Evolutionary conservation across 2,113 vertebrate species (phyloP), one percentile per base, ranked within the genome.

Genomic region (Channa argus): DNA sequence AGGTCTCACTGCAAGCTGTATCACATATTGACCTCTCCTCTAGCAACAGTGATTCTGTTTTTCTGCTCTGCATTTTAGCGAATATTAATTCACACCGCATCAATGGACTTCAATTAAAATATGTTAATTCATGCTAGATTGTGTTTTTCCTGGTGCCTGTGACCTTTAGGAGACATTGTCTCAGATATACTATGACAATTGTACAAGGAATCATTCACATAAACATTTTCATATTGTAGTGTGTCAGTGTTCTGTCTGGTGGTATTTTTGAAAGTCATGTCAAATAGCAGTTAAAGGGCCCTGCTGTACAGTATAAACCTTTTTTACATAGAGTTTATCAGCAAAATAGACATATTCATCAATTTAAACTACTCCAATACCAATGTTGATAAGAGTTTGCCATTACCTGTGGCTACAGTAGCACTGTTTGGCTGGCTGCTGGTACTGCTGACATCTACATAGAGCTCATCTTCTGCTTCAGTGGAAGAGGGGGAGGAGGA

Each of bases 391-490:
- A 2, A 12, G 53, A 59, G 52, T 64, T 59, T 77, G 37, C 60
- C 33, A 41, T 82, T 95, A 99, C 98, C 98, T 97, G 97, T 92
- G 90, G 96, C 94, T 88, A 95, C 94, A 85, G 95, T 58, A 70
- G 96, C 86, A 88, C 87, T 97, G 94, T 93, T 96, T 86, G 96
- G 94, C 86, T 96, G 97, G 91, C 94, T 98, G 90, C 91, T 94
- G 72, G 88, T 93, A 88, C 94, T 95, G 93, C 93, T 98, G 94
- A 91, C 95, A 84, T 97, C 96, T 58, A 98, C 96, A 66, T 97
- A 99, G 54, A 98, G 93, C 83, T 98, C 97, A 75, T 98, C 97
- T 52, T 98, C 98, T 46, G 93, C 97, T 87, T 99, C 97, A 0
- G 96, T 97, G 37, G 97, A 97, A 2, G 97, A 97, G 50, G 95